Base-by-base conservation (phyloP, 2,888 invertebrate genomes). In the Spilosoma lubricipeda region DNA sequence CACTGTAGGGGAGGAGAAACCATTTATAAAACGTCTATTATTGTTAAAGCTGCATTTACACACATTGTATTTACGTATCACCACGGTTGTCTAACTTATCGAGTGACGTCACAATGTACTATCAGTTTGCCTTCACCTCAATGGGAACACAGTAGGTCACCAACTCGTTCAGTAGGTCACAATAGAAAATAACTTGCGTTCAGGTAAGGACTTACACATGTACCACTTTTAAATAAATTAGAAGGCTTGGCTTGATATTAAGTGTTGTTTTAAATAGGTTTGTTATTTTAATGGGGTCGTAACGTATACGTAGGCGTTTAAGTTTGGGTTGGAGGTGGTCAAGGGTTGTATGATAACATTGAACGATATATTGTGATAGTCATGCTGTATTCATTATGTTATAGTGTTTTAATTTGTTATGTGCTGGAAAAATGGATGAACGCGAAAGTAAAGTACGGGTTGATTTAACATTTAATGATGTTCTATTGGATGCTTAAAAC, bases 71-170 rank as follows among this genome's bases (percentile, higher is more conserved):
- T 70, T 67, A 71, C 66, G 36, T 67, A 74, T 30, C 39, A 42
- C 48, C 64, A 30, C 59, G 36, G 59, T 48, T 74, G 74, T 67
- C 74, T 48, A 27, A 63, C 67, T 48, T 74, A 63, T 70, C 74
- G 63, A 71, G 63, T 71, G 73, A 73, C 70, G 70, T 70, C 69
- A 73, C 70, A 73, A 30, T 48, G 48, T 66, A 70, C 73, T 65
- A 70, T 73, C 48, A 72, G 66, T 65, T 74, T 63, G 48, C 67
- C 59, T 74, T 70, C 67, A 67, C 67, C 70, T 70, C 59, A 71
- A 65, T 73, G 42, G 27, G 42, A 65, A 73, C 63, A 27, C 59
- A 73, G 69, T 73, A 70, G 56, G 56, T 59, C 69, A 63, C 70
- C 56, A 65, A 39, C 33, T n/a, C 30, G 56, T 67, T 71, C 63